Base-by-base conservation (phyloP, 1,140 invertebrate genomes). In the Scaptomyza graminum region DNA sequence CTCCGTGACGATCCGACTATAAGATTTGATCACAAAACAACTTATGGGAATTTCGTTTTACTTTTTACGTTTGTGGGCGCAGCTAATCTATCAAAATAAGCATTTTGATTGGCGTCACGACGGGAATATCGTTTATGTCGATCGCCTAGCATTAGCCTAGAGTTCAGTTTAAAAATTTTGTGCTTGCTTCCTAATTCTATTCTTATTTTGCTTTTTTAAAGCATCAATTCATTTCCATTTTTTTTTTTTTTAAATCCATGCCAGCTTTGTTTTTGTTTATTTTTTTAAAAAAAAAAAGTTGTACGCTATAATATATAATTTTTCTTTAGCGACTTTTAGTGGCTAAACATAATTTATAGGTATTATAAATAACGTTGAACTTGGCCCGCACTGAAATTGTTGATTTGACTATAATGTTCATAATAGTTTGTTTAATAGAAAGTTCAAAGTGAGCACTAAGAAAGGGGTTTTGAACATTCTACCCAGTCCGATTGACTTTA, bases 291-390 rank as follows among this genome's bases (percentile, higher is more conserved):
- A 63, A 67, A 59, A 69, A 80, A 61, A 7, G 5, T 6, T 31
- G 28, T 31, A 31, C 7, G 1, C 1, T 2, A 63, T 69, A 11
- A 11, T 85, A 54, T 80, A 49, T 71, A 46, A 52, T 52, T 22
- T 67, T 57, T 70, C 50, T 64, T 46, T n/a, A 39, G 69, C 66
- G 82, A 89, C 73, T 83, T 89, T 88, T 89, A 89, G 79, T 79
- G 73, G 83, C 84, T 88, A 63, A 79, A 84, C 68, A 73, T 89
- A 83, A 88, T 88, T 88, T 88, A 88, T 88, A 54, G 79, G 66
- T 87, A 68, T 62, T 73, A 88, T 87, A 83, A 79, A 88, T 72
- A 71, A 68, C 62, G 83, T 74, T 88, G 84, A 88, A 89, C 83
- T 88, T 88, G 41, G 25, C 12, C 55, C 41, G 28, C n/a, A 16